These are phyloP conservation scores for Mesocricetus auratus DNA, from an alignment of 2,113 vertebrate genomes.

Conservation along the genomic window DNA sequence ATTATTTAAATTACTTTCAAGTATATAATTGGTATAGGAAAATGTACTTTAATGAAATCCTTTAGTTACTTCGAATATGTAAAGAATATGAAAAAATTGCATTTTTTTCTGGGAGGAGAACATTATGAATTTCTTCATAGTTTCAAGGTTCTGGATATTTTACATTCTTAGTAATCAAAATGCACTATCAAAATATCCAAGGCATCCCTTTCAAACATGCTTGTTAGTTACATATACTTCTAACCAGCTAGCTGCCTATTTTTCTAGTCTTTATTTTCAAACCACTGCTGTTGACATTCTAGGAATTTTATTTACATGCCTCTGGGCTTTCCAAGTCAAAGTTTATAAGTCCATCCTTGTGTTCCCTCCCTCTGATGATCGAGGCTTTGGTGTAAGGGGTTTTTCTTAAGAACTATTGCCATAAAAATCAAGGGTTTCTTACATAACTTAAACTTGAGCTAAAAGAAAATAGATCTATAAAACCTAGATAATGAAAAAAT, in stretches of 20 bases:
- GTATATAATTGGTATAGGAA: constrained; percentile 32
- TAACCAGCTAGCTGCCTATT: constrained; percentile 14
- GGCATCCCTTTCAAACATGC: constrained; percentile 47
- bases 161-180: constrained; percentile 54
- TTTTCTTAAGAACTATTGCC: constrained; percentile 81
- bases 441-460: constrained; percentile 76
- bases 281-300: constrained; percentile 73
- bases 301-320: constrained; percentile 77
- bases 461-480: constrained; percentile 70
- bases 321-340: constrained; percentile 74
- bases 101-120: not conserved
- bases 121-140: not conserved
- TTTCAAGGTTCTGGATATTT: constrained; percentile 61
- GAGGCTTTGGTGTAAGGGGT: constrained; percentile 76
- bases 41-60: not conserved
- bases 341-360: constrained; percentile 62
- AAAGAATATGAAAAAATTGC: constrained; percentile 37
- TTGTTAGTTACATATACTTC: constrained; percentile 51
- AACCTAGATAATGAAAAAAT: constrained; percentile 54
- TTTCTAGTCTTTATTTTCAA: constrained; percentile 73
- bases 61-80: constrained; percentile 40
- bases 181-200: constrained; percentile 44
- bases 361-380: constrained; percentile 62
- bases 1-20: constrained; percentile 54
- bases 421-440: constrained; percentile 82